A percentile compares a stretch with the other conserved stretches of the same genome.
Evolutionary conservation across 2,113 vertebrate species (phyloP).

Genomic region (Erinaceus europaeus): DNA sequence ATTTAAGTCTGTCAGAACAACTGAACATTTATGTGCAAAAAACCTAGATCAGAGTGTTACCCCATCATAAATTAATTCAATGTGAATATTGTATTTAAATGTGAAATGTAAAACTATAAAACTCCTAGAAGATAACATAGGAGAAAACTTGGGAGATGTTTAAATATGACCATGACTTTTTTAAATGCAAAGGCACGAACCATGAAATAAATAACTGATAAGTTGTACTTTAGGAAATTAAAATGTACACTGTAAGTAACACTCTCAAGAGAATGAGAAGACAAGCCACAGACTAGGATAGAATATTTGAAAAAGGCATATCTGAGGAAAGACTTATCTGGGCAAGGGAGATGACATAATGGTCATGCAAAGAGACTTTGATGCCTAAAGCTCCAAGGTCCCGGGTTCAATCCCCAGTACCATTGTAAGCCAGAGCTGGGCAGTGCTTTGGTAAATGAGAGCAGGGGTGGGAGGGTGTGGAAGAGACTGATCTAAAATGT

Average conservation of each 20-base stretch:
- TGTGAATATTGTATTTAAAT: neutral
- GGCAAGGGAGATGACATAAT: too few species aligned
- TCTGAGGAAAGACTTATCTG: too few species aligned
- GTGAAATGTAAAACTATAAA: neutral
- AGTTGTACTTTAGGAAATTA: neutral
- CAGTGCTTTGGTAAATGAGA: too few species aligned
- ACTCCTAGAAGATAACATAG: neutral
- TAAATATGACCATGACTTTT: neutral
- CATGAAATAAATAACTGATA: slow-evolving; percentile 1
- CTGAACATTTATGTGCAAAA: neutral
- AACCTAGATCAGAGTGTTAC: neutral
- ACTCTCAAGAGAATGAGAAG: slow-evolving; percentile 1
- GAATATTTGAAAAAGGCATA: neutral
- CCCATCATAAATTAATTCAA: slow-evolving; percentile 13
- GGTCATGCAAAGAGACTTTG: too few species aligned
- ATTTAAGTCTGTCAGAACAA: too few species aligned
- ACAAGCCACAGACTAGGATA: neutral
- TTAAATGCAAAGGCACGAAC: neutral
- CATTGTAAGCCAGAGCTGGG: too few species aligned
- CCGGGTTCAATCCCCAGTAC: too few species aligned
- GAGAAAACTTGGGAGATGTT: neutral
- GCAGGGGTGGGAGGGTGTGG: too few species aligned
- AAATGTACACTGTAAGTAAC: neutral
- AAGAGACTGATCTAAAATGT: slow-evolving; percentile 9
- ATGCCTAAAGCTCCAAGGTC: too few species aligned